Conservation (phyloP, 2,888 invertebrate species). For the Tinea semifulvella region DNA sequence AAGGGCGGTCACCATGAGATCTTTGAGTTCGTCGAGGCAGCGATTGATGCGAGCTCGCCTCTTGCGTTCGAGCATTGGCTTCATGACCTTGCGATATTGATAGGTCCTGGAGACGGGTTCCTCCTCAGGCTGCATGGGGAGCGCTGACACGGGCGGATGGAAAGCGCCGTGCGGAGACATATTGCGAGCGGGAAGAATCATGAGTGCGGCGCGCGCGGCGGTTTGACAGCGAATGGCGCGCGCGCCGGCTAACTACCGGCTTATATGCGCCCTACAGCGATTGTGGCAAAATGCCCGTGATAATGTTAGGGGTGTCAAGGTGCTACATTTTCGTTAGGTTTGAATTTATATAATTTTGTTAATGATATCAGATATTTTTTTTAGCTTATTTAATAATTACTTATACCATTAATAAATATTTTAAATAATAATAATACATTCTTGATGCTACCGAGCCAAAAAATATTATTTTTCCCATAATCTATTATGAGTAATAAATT, state of each 20-base stretch:
- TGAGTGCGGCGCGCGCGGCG: constrained; percentile 48
- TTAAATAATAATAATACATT: no score
- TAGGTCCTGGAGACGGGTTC: constrained; percentile 86
- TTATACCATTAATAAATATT: no score
- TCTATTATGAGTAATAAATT: no score
- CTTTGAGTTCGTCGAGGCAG: constrained; percentile 88
- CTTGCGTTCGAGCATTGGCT: constrained; percentile 88
- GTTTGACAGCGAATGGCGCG: constrained; percentile 58
- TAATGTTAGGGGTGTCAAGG: constrained; percentile 54
- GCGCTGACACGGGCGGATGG: constrained; percentile 40
- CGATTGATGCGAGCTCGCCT: constrained; percentile 88
- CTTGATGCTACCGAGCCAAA: no score
- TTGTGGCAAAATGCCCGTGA: constrained; percentile 65
- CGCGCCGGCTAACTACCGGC: constrained; percentile 44
- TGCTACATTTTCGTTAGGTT: background rate
- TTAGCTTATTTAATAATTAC: no score
- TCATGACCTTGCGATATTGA: constrained; percentile 93
- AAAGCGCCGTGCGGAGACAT: constrained; percentile 63
- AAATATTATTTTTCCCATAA: no score
- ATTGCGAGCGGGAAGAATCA: constrained; percentile 58
- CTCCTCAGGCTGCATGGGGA: constrained; percentile 38
- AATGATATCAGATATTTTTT: no score
- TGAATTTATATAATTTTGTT: no score
- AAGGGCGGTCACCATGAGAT: constrained; percentile 85
- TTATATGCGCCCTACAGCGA: constrained; percentile 62